phyloP scores from a whole-genome alignment of 2,113 vertebrate genomes.

The rabbit (Oryctolagus cuniculus) region DNA sequence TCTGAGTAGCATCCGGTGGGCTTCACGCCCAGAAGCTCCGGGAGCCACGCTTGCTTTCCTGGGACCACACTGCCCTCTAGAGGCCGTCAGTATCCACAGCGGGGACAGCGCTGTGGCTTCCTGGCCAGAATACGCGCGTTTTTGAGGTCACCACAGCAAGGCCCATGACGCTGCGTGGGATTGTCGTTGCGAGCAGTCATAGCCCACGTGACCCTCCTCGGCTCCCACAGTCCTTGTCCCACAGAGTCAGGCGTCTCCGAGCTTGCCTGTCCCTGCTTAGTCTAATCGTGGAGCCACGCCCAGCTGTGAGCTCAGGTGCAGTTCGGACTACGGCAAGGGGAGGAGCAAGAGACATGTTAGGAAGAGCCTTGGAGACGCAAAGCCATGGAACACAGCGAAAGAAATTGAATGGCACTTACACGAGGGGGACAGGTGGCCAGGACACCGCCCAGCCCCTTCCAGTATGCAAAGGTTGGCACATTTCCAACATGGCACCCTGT shows the following conservation, averaged over 20 bases:
- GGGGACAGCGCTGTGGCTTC: neutral
- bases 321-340: neutral
- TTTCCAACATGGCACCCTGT: neutral
- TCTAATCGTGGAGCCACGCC: neutral
- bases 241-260: neutral
- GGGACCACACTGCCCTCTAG: slow-evolving; percentile 77
- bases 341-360: neutral
- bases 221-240: neutral
- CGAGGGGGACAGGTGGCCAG: neutral
- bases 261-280: neutral
- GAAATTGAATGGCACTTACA: neutral
- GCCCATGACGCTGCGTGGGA: neutral
- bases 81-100: neutral
- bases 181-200: neutral
- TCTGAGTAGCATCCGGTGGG: neutral
- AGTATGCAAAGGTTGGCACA: neutral
- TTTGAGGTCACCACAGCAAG: neutral
- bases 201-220: neutral
- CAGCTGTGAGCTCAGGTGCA: neutral
- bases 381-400: neutral
- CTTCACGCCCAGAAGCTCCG: neutral
- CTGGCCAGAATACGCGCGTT: neutral
- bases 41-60: slow-evolving; percentile 34
- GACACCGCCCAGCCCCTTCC: neutral
- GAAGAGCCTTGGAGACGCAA: neutral